Conservation (phyloP, 2,888 invertebrate genomes). For the Agonopterix subpropinquella region DNA sequence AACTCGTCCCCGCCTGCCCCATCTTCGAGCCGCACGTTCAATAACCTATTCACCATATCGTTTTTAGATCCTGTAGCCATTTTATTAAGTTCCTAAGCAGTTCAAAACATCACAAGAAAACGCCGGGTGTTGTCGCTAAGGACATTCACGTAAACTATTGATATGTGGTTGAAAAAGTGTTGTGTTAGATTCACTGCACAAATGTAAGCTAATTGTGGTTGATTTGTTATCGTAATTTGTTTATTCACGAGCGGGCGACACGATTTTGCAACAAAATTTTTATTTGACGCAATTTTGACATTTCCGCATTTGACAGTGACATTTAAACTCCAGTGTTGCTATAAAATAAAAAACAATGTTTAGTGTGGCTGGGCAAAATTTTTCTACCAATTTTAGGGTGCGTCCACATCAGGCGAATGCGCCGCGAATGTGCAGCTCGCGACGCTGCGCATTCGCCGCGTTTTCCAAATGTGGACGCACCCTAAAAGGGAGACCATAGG, state of each 20-base stretch:
- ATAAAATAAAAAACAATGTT: too few relatives aligned
- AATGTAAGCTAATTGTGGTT: slow-evolving; percentile 13
- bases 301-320: neutral
- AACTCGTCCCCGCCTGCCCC: slow-evolving; percentile 48
- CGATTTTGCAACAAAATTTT: neutral
- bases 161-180: neutral
- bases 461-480: too few relatives aligned
- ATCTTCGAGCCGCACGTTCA: slow-evolving; percentile 54
- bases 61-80: slow-evolving; percentile 67
- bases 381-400: too few relatives aligned
- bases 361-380: too few relatives aligned
- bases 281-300: neutral
- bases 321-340: too few relatives aligned
- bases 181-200: slow-evolving; percentile 4
- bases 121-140: slow-evolving; percentile 13
- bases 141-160: neutral
- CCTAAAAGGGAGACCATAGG: too few relatives aligned
- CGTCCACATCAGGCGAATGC: too few relatives aligned
- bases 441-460: too few relatives aligned
- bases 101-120: slow-evolving; percentile 35
- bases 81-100: slow-evolving; percentile 19
- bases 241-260: slow-evolving; percentile 19
- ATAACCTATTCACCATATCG: slow-evolving; percentile 55
- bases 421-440: too few relatives aligned
- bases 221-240: slow-evolving; percentile 29